Base-by-base conservation (phyloP, 1,140 invertebrate genomes). In the Acromyrmex heyeri region DNA sequence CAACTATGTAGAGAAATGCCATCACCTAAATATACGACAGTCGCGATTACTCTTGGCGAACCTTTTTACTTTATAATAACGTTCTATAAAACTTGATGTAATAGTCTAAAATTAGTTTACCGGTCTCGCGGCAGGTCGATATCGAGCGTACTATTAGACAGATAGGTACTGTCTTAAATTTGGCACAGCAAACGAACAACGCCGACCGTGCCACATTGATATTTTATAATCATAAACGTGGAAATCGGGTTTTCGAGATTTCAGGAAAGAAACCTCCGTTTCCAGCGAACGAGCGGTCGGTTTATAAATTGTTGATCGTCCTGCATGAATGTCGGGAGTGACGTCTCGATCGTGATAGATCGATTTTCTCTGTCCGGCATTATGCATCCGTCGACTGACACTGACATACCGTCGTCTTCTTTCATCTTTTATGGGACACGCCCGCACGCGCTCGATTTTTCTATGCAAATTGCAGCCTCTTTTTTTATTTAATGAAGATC, bases 401-500 rank as follows among this genome's bases (percentile, higher is more conserved):
- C 78, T 82, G 85, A 88, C 87, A 44, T 55, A 57, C 34, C 48
- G 73, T 87, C 55, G 44, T 75, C 55, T 75, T 70, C 70, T 57
- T 85, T 87, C 64, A 75, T 83, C 44, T 73, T 83, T 88, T 83
- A 83, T 87, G 44, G 44, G 53, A n/a, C 30, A 38, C 57, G 73
- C 53, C 34, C 21, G 70, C 38, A 76, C 53, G 44, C 27, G n/a
- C 55, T 21, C 55, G 44, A 88, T 88, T 88, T 89, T 75, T 87
- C 75, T 70, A 82, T 57, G 69, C 67, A 83, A 88, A 86, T 88
- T 78, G 77, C 75, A 27, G 50, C n/a, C 38, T 16, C 38, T 77
- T 14, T 76, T 48, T 86, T 77, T 64, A 86, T 69, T 81, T 88
- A 88, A 89, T 59, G 81, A 88, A 76, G 67, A 88, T 89, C 82